Base-by-base conservation (phyloP, 2,797 vertebrate genomes). In the Notamacropus eugenii region DNA sequence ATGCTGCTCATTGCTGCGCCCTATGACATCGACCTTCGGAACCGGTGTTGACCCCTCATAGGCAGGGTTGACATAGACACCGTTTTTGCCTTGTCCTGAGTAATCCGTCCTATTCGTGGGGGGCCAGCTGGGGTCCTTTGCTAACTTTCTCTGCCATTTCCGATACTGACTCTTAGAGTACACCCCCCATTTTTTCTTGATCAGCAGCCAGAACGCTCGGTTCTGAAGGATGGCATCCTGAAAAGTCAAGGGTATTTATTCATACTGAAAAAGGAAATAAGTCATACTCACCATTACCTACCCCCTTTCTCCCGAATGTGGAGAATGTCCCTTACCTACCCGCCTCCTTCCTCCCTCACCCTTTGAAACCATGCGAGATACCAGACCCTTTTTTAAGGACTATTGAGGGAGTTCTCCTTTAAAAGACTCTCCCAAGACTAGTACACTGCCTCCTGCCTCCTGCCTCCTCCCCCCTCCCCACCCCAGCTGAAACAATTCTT, bases 221-320 rank as follows among this genome's bases (percentile, higher is more conserved):
- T 99, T 99, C 95, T 99, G 98, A 97, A 99, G 97, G 54, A 98
- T 90, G 31, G 93, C 94, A 0, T 99, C 98, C 98, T 98, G 96
- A 0, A 31, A 98, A 97, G 90, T 58, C 28, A 54, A n/a, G 31
- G 54, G 82, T 50, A n/a, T 55, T 94, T 62, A 91, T 5, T 95
- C 92, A 94, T 54, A 55, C 5, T 55, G 24, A 56, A 13, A 40
- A 67, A 94, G 90, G 62, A 93, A 58, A 74, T 91, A 62, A n/a
- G 31, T 54, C 57, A 6, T 13, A 27, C 19, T 94, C 12, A 56
- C 27, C 40, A 27, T 87, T 14, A 11, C 40, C 74, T 50, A 50
- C 9, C 40, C n/a, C 40, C 40, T 87, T 87, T 27, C 9, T 82
- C 74, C 74, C 5, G 40, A n/a, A 22, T 40, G n/a, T 24, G 19